These are phyloP conservation scores for Pygmarrhopalites habei DNA, from an alignment of 1,140 invertebrate species.

Conservation along the genomic window DNA sequence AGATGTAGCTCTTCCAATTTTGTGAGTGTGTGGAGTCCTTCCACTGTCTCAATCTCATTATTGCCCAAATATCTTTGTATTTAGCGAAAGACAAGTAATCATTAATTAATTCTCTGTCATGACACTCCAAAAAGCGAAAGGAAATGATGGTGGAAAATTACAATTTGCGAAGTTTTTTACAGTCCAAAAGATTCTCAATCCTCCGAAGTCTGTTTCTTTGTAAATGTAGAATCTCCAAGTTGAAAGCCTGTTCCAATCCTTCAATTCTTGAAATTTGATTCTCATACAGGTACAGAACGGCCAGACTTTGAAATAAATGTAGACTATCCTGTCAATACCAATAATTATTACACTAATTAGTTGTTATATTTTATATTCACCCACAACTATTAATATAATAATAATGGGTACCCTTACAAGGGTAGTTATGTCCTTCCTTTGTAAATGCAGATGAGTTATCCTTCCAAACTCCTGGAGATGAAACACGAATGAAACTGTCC, in stretches of 20 bases:
- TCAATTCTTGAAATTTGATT: constrained; percentile 54
- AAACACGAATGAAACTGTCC: no score
- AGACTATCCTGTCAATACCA: constrained; percentile 50
- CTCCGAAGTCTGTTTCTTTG: constrained; percentile 59
- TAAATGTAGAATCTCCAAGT: constrained; percentile 57
- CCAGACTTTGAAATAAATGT: constrained; percentile 51
- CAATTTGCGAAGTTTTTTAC: constrained; percentile 55
- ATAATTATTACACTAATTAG: no score
- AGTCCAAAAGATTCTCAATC: constrained; percentile 54
- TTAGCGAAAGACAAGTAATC: background rate
- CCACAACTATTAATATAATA: no score
- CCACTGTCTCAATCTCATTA: constrained; percentile 59
- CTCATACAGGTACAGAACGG: constrained; percentile 60
- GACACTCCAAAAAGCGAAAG: background rate
- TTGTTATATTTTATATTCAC: no score
- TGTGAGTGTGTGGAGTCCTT: constrained; percentile 55
- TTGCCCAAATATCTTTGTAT: constrained; percentile 49
- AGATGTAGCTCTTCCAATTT: constrained; percentile 58
- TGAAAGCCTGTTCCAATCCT: constrained; percentile 52
- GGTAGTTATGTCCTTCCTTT: constrained; percentile 26
- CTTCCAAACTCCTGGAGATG: constrained; percentile 21
- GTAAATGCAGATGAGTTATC: constrained; percentile 32
- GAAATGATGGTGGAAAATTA: no score
- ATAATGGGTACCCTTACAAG: constrained; percentile 29
- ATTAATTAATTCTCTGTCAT: background rate